phyloP scores from a whole-genome alignment of 1,140 invertebrate genomes.

The Aphelenchoides besseyi region DNA sequence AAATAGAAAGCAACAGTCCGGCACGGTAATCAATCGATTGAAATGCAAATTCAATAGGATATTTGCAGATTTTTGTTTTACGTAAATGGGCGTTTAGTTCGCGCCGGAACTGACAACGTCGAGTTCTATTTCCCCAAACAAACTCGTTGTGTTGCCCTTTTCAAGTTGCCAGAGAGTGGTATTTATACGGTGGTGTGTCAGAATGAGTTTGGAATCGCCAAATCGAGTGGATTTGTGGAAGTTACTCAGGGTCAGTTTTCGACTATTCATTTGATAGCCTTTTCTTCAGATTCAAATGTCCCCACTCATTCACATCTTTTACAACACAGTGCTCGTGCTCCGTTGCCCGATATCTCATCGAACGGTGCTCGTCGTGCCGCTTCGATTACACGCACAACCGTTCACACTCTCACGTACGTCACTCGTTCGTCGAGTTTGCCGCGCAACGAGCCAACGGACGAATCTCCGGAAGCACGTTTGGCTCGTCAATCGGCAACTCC shows the following conservation, averaged over 20 bases:
- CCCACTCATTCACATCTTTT: conserved; percentile 24
- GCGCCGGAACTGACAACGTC: conserved; percentile 29
- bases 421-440: conserved; percentile 41
- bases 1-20: conserved; percentile 50
- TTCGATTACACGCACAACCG: conserved; percentile 37
- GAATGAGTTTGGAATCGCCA: conserved; percentile 54
- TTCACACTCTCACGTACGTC: conserved; percentile 30
- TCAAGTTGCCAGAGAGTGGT: conserved; percentile 48
- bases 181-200: conserved; percentile 59
- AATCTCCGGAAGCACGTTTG: conserved; percentile 4
- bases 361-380: background rate
- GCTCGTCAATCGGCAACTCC: conserved; percentile 23
- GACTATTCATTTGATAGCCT: too few relatives aligned
- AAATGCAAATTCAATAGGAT: background rate
- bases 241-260: conserved; percentile 45
- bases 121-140: conserved; percentile 51
- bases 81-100: conserved; percentile 48
- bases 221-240: conserved; percentile 53
- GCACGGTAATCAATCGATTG: conserved; percentile 23
- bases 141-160: conserved; percentile 56
- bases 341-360: conserved; percentile 15
- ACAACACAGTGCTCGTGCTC: conserved; percentile 7
- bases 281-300: conserved; percentile 2
- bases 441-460: conserved; percentile 18
- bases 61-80: conserved; percentile 54